A percentile compares a stretch with the other conserved stretches of the same genome.
These are phyloP conservation scores for Netta rufina DNA, from an alignment of 2,797 vertebrate genomes.

Conservation along the genomic window DNA sequence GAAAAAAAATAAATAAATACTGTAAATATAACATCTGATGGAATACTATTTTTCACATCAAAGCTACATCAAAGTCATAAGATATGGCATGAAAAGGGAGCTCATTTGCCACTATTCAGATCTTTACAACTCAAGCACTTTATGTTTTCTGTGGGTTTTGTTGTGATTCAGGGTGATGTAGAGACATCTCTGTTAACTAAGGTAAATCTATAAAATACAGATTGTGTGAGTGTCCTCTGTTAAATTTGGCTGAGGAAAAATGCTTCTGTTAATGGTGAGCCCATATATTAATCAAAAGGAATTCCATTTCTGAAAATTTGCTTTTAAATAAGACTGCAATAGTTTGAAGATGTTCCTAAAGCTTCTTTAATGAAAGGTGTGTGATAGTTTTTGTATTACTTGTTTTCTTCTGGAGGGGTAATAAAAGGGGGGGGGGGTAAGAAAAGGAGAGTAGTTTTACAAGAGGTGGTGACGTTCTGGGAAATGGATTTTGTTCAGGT, in stretches of 20 bases:
- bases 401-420: not conserved
- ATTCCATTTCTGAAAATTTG: not conserved
- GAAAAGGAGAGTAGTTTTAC: not conserved
- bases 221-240: not conserved
- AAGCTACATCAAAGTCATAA: not conserved
- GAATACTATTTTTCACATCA: not conserved
- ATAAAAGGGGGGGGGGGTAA: not conserved
- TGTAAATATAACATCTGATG: not conserved
- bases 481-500: conserved; percentile 7
- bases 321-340: not conserved
- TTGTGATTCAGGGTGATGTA: not conserved
- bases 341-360: not conserved
- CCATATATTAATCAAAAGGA: not conserved
- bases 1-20: not conserved
- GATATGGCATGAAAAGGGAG: not conserved
- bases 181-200: not conserved
- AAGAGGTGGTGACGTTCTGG: not conserved
- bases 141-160: not conserved
- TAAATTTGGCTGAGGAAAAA: not conserved
- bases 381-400: not conserved
- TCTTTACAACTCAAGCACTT: not conserved
- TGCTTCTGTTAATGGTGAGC: not conserved
- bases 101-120: conserved; percentile 36
- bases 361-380: not conserved
- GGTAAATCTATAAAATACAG: not conserved